phyloP scores from a whole-genome alignment of 2,797 vertebrate genomes.

The Eleutherodactylus coqui region DNA sequence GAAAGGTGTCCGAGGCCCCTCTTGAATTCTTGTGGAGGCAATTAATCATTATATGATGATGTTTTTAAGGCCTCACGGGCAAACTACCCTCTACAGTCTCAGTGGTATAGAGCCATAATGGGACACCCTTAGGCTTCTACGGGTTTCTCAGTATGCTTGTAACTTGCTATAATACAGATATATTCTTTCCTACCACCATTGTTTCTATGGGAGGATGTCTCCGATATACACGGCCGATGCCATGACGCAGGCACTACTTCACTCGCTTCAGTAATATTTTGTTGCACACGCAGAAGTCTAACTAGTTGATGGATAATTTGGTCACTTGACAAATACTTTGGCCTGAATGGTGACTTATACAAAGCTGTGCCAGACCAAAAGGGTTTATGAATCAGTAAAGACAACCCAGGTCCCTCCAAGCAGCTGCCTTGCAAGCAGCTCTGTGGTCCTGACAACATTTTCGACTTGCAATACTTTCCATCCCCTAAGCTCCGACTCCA shows the following conservation, averaged over 20 bases:
- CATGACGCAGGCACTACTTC: neutral
- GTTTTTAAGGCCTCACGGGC: no score
- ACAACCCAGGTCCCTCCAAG: constrained; percentile 4
- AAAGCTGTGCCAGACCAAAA: constrained; percentile 16
- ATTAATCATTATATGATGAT: no score
- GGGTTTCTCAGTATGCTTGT: no score
- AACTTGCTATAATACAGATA: neutral
- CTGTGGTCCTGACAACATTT: constrained; percentile 54
- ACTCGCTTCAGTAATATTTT: neutral
- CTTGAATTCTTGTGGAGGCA: no score
- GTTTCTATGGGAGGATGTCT: neutral
- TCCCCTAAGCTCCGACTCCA: constrained; percentile 25
- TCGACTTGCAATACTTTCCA: constrained; percentile 57
- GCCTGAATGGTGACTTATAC: neutral
- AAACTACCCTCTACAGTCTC: no score
- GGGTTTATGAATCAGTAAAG: constrained; percentile 23
- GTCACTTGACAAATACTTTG: neutral
- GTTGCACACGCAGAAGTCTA: neutral
- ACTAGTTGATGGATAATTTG: neutral
- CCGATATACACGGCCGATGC: neutral
- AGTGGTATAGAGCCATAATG: no score
- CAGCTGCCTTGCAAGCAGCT: constrained; percentile 30
- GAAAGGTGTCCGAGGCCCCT: no score
- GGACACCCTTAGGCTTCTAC: no score
- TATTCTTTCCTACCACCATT: neutral